A percentile compares a stretch with the other conserved stretches of the same genome.
phyloP scores from a whole-genome alignment of 2,888 invertebrate species.

The Epinotia ramella region DNA sequence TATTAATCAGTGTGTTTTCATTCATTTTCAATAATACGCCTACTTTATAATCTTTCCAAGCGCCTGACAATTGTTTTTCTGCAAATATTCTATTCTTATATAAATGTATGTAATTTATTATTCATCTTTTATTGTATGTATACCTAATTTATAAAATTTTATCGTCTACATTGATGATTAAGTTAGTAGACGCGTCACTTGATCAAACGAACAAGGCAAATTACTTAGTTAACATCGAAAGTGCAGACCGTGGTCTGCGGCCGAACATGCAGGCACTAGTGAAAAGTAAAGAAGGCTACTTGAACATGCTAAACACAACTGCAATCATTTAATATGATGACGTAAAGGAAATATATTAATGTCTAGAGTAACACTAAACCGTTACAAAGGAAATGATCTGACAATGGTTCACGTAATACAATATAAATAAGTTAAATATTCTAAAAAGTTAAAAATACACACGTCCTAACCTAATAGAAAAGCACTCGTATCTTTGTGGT shows the following conservation, averaged over 20 bases:
- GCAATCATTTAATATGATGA: conserved; percentile 79
- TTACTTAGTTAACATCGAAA: conserved; percentile 27
- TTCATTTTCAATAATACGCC: conserved; percentile 83
- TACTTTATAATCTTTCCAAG: conserved; percentile 85
- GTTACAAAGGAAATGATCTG: conserved; percentile 83
- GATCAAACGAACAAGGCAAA: conserved; percentile 33
- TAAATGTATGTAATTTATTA: conserved; percentile 69
- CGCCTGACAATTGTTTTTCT: conserved; percentile 75
- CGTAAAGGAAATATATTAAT: conserved; percentile 83
- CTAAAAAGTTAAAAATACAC: conserved; percentile 85
- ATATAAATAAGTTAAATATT: conserved; percentile 85
- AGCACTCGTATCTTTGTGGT: conserved; percentile 77
- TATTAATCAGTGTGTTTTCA: conserved; percentile 83
- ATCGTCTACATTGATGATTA: conserved; percentile 70
- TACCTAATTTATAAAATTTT: conserved; percentile 72
- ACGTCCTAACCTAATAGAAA: conserved; percentile 84
- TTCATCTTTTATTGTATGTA: conserved; percentile 71
- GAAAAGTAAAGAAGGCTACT: conserved; percentile 77
- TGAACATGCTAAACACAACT: conserved; percentile 76
- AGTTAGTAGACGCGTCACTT: conserved; percentile 54
- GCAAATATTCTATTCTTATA: conserved; percentile 77
- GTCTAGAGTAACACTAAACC: conserved; percentile 83
- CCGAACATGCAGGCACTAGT: conserved; percentile 77
- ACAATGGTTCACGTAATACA: conserved; percentile 83
- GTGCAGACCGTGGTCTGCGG: conserved; percentile 54